phyloP scores from a whole-genome alignment of 2,113 vertebrate species.

The Puntigrus tetrazona region DNA sequence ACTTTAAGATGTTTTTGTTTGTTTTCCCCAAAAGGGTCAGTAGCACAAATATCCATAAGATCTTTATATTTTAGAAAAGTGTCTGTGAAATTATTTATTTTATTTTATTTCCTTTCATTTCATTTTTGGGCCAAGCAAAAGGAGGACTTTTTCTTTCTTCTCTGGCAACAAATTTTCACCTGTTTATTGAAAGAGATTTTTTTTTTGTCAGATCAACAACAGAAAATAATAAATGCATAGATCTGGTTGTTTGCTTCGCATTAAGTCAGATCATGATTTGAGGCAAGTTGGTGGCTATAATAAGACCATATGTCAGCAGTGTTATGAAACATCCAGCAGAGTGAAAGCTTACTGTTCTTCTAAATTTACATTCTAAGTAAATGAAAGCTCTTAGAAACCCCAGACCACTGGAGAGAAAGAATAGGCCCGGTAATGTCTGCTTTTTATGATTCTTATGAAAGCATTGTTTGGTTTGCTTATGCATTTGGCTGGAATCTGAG shows the following conservation, averaged over 20 bases:
- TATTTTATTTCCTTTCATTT: too few relatives aligned
- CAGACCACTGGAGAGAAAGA: neutral
- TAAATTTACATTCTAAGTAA: conserved; percentile 33
- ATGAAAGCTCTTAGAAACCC: conserved; percentile 12
- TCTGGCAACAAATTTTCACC: too few relatives aligned
- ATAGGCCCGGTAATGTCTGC: neutral
- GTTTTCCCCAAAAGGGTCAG: too few relatives aligned
- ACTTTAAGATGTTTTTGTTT: too few relatives aligned
- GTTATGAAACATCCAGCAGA: neutral
- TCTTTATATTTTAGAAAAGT: too few relatives aligned
- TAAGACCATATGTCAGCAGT: neutral
- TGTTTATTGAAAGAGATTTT: neutral
- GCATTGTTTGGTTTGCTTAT: conserved; percentile 13
- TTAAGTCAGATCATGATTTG: neutral
- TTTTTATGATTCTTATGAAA: neutral
- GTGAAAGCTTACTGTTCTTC: neutral
- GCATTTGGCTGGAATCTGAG: conserved; percentile 32
- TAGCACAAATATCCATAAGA: too few relatives aligned
- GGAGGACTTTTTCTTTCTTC: too few relatives aligned
- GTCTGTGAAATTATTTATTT: too few relatives aligned
- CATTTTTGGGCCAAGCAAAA: too few relatives aligned
- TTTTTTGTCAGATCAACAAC: neutral
- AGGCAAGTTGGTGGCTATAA: neutral
- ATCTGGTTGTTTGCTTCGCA: neutral
- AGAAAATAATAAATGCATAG: neutral